phyloP scores from a whole-genome alignment of 2,797 vertebrate genomes.

The Mus minutoides region DNA sequence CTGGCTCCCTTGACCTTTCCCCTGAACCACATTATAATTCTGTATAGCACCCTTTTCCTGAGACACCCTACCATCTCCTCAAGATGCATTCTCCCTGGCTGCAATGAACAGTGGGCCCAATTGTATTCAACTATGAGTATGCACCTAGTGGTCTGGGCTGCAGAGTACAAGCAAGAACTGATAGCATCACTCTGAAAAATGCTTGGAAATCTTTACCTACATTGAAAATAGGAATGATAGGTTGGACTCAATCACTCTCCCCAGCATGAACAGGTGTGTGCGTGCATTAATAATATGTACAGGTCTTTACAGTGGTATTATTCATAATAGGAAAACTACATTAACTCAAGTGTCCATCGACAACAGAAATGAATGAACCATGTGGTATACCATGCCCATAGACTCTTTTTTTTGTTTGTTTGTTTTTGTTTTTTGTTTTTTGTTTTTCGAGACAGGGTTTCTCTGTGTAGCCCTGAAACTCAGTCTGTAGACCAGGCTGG shows the following conservation, averaged over 20 bases:
- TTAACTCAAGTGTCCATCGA: background rate
- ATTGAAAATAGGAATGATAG: slow-evolving; percentile 2
- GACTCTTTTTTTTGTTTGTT: too few relatives aligned
- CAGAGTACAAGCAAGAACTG: background rate
- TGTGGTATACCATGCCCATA: background rate
- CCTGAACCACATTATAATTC: background rate
- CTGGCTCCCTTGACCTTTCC: background rate
- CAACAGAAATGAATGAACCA: background rate
- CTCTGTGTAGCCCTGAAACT: too few relatives aligned
- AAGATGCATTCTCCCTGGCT: background rate
- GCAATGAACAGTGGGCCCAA: background rate
- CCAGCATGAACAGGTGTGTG: background rate
- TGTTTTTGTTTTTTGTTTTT: too few relatives aligned
- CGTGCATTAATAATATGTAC: background rate
- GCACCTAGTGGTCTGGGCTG: background rate
- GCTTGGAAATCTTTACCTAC: background rate
- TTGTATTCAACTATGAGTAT: background rate
- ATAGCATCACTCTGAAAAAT: slow-evolving; percentile 44
- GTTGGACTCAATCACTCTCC: background rate
- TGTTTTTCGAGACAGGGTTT: too few relatives aligned
- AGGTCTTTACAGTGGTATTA: background rate
- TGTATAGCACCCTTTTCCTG: background rate
- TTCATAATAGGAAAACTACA: background rate
- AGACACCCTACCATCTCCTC: background rate
- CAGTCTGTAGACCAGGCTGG: too few relatives aligned